Percentiles rank a stretch among this genome's conserved stretches.
phyloP scores from a whole-genome alignment of 2,113 vertebrate genomes.

The Typhlomys cinereus region DNA sequence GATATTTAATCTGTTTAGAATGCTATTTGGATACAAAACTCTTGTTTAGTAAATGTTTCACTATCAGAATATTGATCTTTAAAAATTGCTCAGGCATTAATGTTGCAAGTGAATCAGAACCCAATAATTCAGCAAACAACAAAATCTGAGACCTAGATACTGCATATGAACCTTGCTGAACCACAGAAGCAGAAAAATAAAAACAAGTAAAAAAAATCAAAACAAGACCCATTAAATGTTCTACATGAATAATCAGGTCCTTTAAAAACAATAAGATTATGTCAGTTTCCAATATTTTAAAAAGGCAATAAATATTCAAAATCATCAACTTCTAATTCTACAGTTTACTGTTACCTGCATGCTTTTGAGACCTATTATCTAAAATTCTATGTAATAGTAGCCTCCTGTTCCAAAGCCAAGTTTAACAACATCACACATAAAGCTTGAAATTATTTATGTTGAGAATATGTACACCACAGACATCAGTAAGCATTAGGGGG shows the following conservation, averaged over 20 bases:
- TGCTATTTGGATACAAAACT: conserved; percentile 9
- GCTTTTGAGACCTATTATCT: background rate
- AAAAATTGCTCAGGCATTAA: conserved; percentile 42
- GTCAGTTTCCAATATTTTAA: background rate
- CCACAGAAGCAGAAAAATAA: background rate
- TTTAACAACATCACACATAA: background rate
- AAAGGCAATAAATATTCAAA: conserved; percentile 28
- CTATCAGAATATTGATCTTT: background rate
- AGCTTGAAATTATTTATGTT: background rate
- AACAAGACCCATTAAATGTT: background rate
- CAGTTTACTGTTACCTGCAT: background rate
- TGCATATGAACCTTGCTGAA: background rate
- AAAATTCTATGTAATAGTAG: background rate
- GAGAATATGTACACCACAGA: background rate
- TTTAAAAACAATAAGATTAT: conserved; percentile 1
- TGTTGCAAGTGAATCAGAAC: conserved; percentile 36
- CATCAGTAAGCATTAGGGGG: background rate
- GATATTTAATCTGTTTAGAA: conserved; percentile 4
- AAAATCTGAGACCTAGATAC: conserved; percentile 5
- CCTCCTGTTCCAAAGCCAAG: background rate
- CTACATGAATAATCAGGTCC: background rate
- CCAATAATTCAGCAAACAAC: background rate
- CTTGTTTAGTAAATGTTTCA: conserved; percentile 47
- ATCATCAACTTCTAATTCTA: background rate
- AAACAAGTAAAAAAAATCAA: background rate